phyloP scores from a whole-genome alignment of 2,888 invertebrate species.

The Drosophila acutilabella region DNA sequence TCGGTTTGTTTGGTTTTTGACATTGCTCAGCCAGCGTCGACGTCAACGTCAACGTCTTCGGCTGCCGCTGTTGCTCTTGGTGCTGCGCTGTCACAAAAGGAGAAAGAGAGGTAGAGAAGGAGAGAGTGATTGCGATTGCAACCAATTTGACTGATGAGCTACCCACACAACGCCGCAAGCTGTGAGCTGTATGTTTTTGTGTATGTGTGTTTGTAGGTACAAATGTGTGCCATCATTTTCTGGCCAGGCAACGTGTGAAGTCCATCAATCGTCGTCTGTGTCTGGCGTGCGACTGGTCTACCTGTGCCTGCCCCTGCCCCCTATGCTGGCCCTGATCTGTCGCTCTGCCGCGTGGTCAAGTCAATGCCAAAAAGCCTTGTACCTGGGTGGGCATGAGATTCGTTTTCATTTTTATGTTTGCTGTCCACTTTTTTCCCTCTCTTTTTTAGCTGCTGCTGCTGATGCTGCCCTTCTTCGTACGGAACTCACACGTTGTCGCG shows the following conservation, averaged over 20 bases:
- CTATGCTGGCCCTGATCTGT: background rate
- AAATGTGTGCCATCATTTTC: constrained; percentile 49
- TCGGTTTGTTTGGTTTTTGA: constrained; percentile 38
- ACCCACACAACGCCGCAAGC: constrained; percentile 73
- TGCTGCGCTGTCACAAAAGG: constrained; percentile 27
- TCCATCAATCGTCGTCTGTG: constrained; percentile 78
- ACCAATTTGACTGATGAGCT: constrained; percentile 78
- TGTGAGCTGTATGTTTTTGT: constrained; percentile 3
- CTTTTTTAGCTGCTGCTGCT: constrained; percentile 1
- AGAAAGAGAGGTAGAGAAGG: too few species aligned
- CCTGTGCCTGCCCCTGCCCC: constrained; percentile 37
- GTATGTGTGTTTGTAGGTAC: constrained; percentile 18
- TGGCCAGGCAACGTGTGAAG: constrained; percentile 75
- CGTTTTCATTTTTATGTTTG: constrained; percentile 75
- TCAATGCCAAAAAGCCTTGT: constrained; percentile 52
- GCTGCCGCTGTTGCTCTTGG: background rate
- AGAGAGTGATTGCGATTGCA: constrained; percentile 60
- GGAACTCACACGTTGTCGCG: constrained; percentile 81
- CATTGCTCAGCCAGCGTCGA: constrained; percentile 12
- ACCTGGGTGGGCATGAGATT: constrained; percentile 76
- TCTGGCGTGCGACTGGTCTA: constrained; percentile 70
- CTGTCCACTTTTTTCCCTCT: constrained; percentile 37
- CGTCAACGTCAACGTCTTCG: too few species aligned
- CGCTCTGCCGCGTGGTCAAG: constrained; percentile 21
- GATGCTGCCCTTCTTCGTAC: constrained; percentile 54